A percentile compares a stretch with the other conserved stretches of the same genome.
Conservation (phyloP, 2,113 vertebrate species). For the Cricetomys ansorgei region DNA sequence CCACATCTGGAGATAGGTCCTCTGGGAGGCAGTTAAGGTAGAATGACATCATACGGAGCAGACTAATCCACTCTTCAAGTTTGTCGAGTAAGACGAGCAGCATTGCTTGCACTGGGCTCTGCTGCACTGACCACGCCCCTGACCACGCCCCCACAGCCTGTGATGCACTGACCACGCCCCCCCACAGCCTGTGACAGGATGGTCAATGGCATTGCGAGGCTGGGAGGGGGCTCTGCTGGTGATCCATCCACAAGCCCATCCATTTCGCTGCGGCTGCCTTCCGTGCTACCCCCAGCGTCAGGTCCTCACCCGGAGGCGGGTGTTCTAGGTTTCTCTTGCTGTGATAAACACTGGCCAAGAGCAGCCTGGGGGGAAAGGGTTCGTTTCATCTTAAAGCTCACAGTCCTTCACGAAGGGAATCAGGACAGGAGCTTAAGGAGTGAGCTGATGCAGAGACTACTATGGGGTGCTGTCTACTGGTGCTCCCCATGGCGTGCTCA, state of each 20-base stretch:
- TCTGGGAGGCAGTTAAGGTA: background rate
- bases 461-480: background rate
- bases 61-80: background rate
- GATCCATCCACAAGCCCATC: rapidly evolving
- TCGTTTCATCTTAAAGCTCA: background rate
- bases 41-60: background rate
- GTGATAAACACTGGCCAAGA: background rate
- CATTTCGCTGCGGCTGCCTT: rapidly evolving
- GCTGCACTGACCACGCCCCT: background rate
- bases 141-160: too few relatives aligned
- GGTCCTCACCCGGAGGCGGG: background rate
- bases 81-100: background rate
- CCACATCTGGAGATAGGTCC: background rate
- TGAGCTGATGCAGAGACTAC: background rate
- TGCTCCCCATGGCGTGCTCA: too few relatives aligned
- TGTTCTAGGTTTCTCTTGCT: background rate
- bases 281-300: background rate
- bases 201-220: too few relatives aligned
- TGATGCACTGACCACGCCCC: background rate
- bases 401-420: background rate
- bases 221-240: background rate
- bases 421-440: background rate
- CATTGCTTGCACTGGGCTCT: rapidly evolving
- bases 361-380: background rate
- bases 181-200: background rate